Evolutionary conservation across 2,113 vertebrate genomes (phyloP).

Genomic region (Ammodytes marinus): DNA sequence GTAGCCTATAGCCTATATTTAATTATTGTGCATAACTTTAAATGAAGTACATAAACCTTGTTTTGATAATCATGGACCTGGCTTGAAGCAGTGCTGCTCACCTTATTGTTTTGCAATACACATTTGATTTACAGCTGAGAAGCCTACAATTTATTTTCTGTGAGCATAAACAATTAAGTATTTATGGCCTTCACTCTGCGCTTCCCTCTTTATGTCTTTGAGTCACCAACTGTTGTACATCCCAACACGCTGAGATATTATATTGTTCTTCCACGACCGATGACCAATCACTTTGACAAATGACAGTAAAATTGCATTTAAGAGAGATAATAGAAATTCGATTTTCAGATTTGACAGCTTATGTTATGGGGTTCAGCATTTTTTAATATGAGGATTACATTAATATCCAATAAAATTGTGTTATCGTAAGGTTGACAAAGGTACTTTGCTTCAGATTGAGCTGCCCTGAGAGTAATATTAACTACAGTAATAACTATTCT

Average conservation of each 20-base stretch:
- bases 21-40: conserved; percentile 26
- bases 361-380: conserved; percentile 67
- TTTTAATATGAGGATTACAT: conserved; percentile 76
- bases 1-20: conserved; percentile 22
- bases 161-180: conserved; percentile 71
- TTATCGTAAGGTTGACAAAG: conserved; percentile 49
- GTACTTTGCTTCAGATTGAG: conserved; percentile 56
- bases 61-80: conserved; percentile 33
- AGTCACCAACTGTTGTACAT: conserved; percentile 63
- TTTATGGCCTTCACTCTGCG: conserved; percentile 70
- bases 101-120: conserved; percentile 43
- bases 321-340: conserved; percentile 74
- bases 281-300: conserved; percentile 81
- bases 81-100: conserved; percentile 25
- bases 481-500: conserved; percentile 24
- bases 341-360: conserved; percentile 73
- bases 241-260: conserved; percentile 61
- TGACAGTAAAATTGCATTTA: conserved; percentile 73
- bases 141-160: conserved; percentile 56
- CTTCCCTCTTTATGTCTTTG: conserved; percentile 64
- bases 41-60: conserved; percentile 48
- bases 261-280: conserved; percentile 69
- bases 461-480: conserved; percentile 55
- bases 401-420: conserved; percentile 69
- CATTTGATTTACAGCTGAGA: conserved; percentile 63